phyloP scores from a whole-genome alignment of 1,140 invertebrate species.

The Drosophila virilis region DNA sequence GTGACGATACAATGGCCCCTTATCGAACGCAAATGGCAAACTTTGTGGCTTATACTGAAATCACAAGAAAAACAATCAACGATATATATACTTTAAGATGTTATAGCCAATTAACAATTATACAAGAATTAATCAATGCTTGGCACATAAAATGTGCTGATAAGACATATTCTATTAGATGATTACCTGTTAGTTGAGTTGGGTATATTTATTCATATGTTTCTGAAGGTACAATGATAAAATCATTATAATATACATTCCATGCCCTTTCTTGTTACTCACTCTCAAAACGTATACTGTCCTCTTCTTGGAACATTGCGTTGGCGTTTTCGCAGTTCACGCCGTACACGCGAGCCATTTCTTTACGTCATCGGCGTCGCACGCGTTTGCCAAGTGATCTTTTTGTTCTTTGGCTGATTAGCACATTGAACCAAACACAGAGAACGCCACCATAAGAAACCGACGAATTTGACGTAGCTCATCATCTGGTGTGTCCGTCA shows the following conservation, averaged over 20 bases:
- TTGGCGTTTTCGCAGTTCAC: conserved; percentile 21
- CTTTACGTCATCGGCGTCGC: conserved; percentile 68
- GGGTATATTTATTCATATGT: too few relatives aligned
- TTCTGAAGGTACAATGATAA: too few relatives aligned
- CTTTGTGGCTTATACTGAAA: conserved; percentile 1
- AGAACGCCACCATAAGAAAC: conserved; percentile 15
- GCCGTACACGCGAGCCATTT: conserved; percentile 56
- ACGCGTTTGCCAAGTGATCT: conserved; percentile 75
- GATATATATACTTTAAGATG: not conserved
- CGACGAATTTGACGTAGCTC: conserved; percentile 22
- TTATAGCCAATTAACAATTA: too few relatives aligned
- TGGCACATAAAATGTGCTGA: too few relatives aligned
- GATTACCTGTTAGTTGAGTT: too few relatives aligned
- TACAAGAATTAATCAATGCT: too few relatives aligned
- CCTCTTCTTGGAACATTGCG: conserved; percentile 16
- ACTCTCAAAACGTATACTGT: conserved; percentile 33
- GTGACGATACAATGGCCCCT: not conserved
- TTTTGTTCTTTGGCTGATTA: conserved; percentile 58
- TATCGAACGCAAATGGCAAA: conserved; percentile 13
- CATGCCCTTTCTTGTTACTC: conserved; percentile 26
- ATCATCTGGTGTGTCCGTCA: conserved; percentile 17
- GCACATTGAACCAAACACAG: conserved; percentile 56
- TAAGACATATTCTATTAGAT: too few relatives aligned
- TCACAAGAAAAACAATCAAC: conserved; percentile 37
- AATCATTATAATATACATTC: not conserved